phyloP scores from a whole-genome alignment of 2,888 invertebrate species.

The Agrochola macilenta region DNA sequence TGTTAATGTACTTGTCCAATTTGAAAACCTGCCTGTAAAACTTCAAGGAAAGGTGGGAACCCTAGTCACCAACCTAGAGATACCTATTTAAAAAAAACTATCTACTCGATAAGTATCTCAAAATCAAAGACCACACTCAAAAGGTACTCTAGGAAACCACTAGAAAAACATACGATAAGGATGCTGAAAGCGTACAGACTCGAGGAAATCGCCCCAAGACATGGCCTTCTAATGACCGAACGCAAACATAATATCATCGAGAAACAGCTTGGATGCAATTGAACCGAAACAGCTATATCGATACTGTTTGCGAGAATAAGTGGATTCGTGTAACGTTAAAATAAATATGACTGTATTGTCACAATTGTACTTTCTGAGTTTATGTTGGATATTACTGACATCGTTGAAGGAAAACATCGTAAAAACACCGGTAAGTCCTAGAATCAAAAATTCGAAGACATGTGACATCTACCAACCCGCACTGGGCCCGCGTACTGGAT shows the following conservation, averaged over 20 bases:
- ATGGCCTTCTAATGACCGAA: conserved; percentile 20
- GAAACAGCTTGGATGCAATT: conserved; percentile 12
- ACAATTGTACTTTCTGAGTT: background rate
- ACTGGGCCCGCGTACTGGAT: too few species aligned
- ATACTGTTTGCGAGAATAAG: background rate
- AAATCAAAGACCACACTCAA: background rate
- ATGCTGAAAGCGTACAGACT: conserved; percentile 13
- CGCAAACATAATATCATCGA: conserved; percentile 41
- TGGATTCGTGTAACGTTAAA: background rate
- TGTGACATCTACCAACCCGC: too few species aligned
- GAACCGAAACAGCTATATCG: background rate
- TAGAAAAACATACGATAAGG: background rate
- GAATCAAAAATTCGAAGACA: too few species aligned
- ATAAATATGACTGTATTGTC: background rate
- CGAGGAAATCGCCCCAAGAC: conserved; percentile 10
- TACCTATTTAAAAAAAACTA: too few species aligned
- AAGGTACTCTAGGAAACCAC: background rate
- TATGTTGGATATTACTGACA: background rate
- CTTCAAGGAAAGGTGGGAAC: too few species aligned
- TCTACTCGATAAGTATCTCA: background rate
- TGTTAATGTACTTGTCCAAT: too few species aligned
- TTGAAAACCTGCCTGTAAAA: too few species aligned
- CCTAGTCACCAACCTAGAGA: too few species aligned
- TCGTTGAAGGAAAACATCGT: background rate
- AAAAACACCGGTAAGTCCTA: background rate